A percentile compares a stretch with the other conserved stretches of the same genome.
Conservation (phyloP, 2,888 invertebrate species). For the Lypha dubia region DNA sequence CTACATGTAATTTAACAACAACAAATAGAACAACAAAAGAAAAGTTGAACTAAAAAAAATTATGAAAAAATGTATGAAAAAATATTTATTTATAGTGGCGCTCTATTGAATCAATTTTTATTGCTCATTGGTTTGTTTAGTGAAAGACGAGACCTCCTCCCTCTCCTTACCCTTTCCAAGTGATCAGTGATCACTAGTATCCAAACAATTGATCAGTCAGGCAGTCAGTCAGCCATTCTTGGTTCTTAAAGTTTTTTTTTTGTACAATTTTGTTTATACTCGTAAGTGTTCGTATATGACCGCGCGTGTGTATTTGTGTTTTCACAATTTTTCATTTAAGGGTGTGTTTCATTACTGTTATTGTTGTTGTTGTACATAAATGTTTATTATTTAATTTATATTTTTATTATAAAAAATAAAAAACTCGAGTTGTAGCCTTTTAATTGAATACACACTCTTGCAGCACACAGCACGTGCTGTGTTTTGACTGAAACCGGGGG, state of each 20-base stretch:
- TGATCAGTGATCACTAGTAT: constrained; percentile 30
- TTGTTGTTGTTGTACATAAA: constrained; percentile 24
- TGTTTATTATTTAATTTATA: constrained; percentile 47
- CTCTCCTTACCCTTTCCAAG: constrained; percentile 53
- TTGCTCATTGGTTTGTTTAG: constrained; percentile 25
- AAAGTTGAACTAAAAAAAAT: constrained; percentile 6
- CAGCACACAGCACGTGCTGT: constrained; percentile 67
- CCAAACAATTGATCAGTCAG: constrained; percentile 44
- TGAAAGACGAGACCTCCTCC: constrained; percentile 27
- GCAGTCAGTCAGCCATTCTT: not conserved
- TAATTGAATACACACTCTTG: constrained; percentile 63
- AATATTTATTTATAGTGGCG: constrained; percentile 69
- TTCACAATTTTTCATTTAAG: constrained; percentile 39
- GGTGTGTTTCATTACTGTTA: constrained; percentile 44
- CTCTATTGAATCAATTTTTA: constrained; percentile 64
- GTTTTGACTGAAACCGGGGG: constrained; percentile 37
- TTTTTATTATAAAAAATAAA: constrained; percentile 29
- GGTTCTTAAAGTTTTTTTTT: constrained; percentile 22
- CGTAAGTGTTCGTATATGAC: not conserved
- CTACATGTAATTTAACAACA: constrained; percentile 22
- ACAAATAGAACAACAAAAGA: not conserved
- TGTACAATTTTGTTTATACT: constrained; percentile 3
- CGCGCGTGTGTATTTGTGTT: constrained; percentile 2
- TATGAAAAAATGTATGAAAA: not conserved
- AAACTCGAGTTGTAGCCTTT: constrained; percentile 43